phyloP scores from a whole-genome alignment of 2,888 invertebrate genomes.

The Caenorhabditis sp. region DNA sequence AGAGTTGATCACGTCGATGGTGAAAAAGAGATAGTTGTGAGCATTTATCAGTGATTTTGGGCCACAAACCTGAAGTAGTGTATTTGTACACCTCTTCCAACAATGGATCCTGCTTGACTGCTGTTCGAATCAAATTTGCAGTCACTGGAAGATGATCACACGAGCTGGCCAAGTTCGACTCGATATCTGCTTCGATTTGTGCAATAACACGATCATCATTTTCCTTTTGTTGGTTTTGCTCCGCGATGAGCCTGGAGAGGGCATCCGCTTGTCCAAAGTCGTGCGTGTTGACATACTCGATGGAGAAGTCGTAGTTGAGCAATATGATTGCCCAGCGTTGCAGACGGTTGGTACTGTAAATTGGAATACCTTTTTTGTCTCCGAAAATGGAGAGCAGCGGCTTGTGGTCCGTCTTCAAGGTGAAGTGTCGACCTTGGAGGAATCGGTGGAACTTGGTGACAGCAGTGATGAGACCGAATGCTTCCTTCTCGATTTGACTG shows the following conservation, averaged over 20 bases:
- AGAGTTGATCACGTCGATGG: slow-evolving; percentile 1
- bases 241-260: slow-evolving; percentile 78
- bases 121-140: neutral
- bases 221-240: slow-evolving; percentile 28
- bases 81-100: slow-evolving; percentile 19
- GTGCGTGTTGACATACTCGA: slow-evolving; percentile 78
- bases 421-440: slow-evolving; percentile 84
- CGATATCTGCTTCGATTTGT: slow-evolving; percentile 32
- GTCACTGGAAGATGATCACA: slow-evolving; percentile 28
- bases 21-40: neutral
- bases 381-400: slow-evolving; percentile 82
- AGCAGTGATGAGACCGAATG: slow-evolving; percentile 79
- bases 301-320: slow-evolving; percentile 82
- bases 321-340: slow-evolving; percentile 70
- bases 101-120: slow-evolving; percentile 7
- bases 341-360: slow-evolving; percentile 79
- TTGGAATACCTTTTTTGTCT: slow-evolving; percentile 72
- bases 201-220: slow-evolving; percentile 55
- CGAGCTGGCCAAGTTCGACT: neutral
- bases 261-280: slow-evolving; percentile 82
- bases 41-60: neutral
- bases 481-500: slow-evolving; percentile 76
- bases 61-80: slow-evolving; percentile 21
- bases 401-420: slow-evolving; percentile 75
- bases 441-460: slow-evolving; percentile 84